Evolutionary conservation across 2,113 vertebrate genomes (phyloP).

Genomic region (Cephalophus harveyi): DNA sequence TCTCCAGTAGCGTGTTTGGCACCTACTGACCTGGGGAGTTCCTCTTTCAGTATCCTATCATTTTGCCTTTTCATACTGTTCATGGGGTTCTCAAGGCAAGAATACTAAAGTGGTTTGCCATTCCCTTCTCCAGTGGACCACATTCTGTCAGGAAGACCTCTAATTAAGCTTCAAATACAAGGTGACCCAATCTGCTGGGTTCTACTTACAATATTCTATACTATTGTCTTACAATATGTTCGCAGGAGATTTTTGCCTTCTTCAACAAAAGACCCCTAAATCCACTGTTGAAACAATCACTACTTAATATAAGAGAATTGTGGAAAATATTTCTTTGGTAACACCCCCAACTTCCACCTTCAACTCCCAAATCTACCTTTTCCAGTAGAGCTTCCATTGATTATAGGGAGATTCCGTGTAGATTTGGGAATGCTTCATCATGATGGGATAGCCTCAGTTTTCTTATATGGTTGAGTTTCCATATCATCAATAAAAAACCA

Average conservation of each 20-base stretch:
- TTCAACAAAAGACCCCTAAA: background rate
- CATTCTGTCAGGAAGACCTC: background rate
- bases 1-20: no score
- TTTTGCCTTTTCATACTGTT: no score
- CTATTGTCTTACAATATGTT: background rate
- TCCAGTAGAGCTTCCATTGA: background rate
- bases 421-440: background rate
- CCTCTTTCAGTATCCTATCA: no score
- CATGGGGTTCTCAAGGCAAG: no score
- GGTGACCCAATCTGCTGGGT: fast-evolving
- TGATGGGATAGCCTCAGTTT: background rate
- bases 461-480: background rate
- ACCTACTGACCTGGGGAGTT: no score
- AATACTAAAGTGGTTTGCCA: no score
- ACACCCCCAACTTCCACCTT: background rate
- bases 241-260: background rate
- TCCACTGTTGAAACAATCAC: background rate
- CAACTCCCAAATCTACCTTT: background rate
- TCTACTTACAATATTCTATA: background rate
- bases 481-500: background rate
- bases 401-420: background rate
- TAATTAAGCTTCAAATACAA: background rate
- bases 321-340: background rate
- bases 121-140: no score
- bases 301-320: background rate